Evolutionary conservation across 1,140 invertebrate genomes (phyloP).

Genomic region (Melitaea cinxia): DNA sequence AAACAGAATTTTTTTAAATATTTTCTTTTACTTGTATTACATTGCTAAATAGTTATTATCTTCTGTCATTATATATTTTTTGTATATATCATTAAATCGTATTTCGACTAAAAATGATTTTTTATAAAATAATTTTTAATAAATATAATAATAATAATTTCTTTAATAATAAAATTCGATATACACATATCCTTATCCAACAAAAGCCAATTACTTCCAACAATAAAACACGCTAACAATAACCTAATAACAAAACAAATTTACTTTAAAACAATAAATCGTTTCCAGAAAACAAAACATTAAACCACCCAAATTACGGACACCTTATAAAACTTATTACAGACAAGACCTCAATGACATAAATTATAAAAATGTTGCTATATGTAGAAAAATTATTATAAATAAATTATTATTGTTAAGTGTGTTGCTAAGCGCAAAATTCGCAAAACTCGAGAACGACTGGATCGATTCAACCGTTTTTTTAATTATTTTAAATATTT

Average conservation of each 20-base stretch:
- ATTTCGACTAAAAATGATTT: no score
- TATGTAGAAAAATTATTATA: background rate
- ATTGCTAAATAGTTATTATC: no score
- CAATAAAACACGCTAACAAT: background rate
- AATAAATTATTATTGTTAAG: no score
- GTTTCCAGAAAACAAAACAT: background rate
- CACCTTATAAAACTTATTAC: background rate
- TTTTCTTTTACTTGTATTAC: no score
- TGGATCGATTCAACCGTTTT: no score
- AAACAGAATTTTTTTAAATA: no score
- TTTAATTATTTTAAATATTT: no score
- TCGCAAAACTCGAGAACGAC: no score
- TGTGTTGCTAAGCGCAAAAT: no score
- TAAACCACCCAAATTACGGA: constrained; percentile 3
- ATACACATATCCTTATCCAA: background rate
- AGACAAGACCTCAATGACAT: background rate
- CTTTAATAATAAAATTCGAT: background rate
- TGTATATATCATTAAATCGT: no score
- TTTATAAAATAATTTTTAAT: no score
- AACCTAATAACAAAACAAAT: background rate
- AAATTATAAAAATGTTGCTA: background rate
- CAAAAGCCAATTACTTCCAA: background rate
- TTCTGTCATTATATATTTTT: no score
- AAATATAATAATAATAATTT: background rate
- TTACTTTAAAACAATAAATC: background rate